Evolutionary conservation across 2,888 invertebrate species (phyloP), one percentile per base, ranked within the genome.

Genomic region (Agonopterix alstromeriana): DNA sequence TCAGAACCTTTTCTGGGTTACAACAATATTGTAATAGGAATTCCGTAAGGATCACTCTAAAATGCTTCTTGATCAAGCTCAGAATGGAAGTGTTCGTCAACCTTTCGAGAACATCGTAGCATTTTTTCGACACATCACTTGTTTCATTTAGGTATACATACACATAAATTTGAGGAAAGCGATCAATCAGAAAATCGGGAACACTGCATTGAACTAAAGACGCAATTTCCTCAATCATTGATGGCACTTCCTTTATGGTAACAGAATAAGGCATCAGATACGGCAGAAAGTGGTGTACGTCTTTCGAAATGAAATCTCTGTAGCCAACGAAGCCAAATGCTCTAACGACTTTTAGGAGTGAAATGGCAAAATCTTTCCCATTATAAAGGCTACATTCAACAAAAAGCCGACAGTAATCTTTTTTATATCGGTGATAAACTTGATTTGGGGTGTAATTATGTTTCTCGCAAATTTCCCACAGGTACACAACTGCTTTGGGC

Each of bases 121-220:
- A 93, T 55, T 90, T 88, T 42, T 90, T 90, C 8, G 90, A 90
- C 9, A 91, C 79, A 14, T 90, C 90, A 1, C 89, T 83, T 0
- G 85, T 68, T 70, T 93, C 92, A 38, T 92, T 91, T 48, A 95
- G 79, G 66, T 93, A 92, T 2, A 93, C 82, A 55, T 94, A 90
- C 1, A 94, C 90, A 57, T 94, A 95, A 46, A 94, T 92, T 45
- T 93, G 91, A 46, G 94, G 90, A 64, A 94, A 94, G 49, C 93
- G 91, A 48, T 90, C 91, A 1, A 90, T 85, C 10, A 95, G 78
- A 57, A 94, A 90, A 40, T 92, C 91, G 0, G 91, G 82, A 12
- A 91, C 81, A 2, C 91, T 90, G 52, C 90, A 86, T 58, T 90
- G 90, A 8, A 91, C 90, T 27, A 92, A 69, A 0, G 83, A 82